Evolutionary conservation across 2,888 invertebrate species (phyloP), one percentile per base, ranked within the genome.

Genomic region (Argyresthia albistria): DNA sequence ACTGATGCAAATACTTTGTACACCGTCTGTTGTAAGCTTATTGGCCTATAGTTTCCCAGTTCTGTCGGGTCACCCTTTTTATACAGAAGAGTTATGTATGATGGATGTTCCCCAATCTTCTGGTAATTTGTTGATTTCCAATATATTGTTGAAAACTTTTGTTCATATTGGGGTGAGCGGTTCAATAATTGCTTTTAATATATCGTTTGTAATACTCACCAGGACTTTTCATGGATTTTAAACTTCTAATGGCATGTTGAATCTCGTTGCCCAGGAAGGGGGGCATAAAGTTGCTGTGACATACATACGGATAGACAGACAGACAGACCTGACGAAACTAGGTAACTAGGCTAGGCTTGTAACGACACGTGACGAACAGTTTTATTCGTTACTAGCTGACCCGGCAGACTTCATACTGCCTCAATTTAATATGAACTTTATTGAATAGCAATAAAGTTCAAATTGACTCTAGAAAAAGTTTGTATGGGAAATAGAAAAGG

Each of bases 141-240:
- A 10, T 16, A 53, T 53, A 12, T 51, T 8, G 16, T 55, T 55
- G 16, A 53, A 55, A 1, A 55, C 12, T 1, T 36, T 8, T 25
- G 51, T 55, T 14, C 47, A 45, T 37, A 53, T 25, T 8, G 55
- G 53, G 9, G 53, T 53, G 7, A 53, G n/a, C 15, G 55, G 55
- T 10, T 53, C 53, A 39, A 48, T 35, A 1, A 55, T n/a, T n/a
- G 53, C 50, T 45, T 55, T 53, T 35, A 55, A n/a, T 10, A 53
- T 35, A 36, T 55, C 55, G 35, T 55, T 55, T 7, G 50, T 50
- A 8, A 55, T 55, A 4, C 43, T 39, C 11, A 52, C 54, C 43
- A 15, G 25, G 6, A 25, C 54, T 52, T 12, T 52, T 52, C 35
- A 43, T 25, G 10, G 35, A 43, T 43, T 55, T 55, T 7, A 55